Evolutionary conservation across 2,113 vertebrate genomes (phyloP).

Genomic region (Telmatochromis sp.): DNA sequence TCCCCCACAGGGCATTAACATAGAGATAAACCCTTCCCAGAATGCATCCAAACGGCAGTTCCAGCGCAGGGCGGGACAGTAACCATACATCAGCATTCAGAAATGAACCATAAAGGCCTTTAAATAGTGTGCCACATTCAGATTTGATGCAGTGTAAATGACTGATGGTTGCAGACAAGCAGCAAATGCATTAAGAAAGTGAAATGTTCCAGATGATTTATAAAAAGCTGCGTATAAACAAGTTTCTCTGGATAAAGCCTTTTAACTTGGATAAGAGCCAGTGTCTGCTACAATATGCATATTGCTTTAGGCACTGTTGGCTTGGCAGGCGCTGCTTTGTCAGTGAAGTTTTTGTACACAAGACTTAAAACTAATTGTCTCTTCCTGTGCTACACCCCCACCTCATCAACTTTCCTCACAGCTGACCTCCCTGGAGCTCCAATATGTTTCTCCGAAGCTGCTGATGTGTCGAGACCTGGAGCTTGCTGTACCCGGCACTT

Average conservation of each 20-base stretch:
- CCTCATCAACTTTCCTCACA: constrained; percentile 46
- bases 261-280: neutral
- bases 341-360: neutral
- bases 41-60: neutral
- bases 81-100: neutral
- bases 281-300: neutral
- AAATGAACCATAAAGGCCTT: neutral
- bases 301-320: neutral
- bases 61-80: neutral
- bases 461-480: constrained; percentile 98
- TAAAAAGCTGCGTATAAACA: neutral
- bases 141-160: neutral
- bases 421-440: constrained; percentile 95
- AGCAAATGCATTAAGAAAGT: neutral
- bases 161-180: neutral
- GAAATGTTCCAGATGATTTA: neutral
- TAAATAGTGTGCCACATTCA: neutral
- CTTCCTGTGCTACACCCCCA: neutral
- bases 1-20: constrained; percentile 13
- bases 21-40: constrained; percentile 18
- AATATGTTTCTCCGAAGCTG: constrained; percentile 95
- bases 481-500: constrained; percentile 91
- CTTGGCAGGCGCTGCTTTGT: neutral
- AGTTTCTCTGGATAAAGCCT: neutral
- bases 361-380: constrained; percentile 7